Base-by-base conservation (phyloP, 2,113 vertebrate genomes). In the Mystacornis crossleyi region DNA sequence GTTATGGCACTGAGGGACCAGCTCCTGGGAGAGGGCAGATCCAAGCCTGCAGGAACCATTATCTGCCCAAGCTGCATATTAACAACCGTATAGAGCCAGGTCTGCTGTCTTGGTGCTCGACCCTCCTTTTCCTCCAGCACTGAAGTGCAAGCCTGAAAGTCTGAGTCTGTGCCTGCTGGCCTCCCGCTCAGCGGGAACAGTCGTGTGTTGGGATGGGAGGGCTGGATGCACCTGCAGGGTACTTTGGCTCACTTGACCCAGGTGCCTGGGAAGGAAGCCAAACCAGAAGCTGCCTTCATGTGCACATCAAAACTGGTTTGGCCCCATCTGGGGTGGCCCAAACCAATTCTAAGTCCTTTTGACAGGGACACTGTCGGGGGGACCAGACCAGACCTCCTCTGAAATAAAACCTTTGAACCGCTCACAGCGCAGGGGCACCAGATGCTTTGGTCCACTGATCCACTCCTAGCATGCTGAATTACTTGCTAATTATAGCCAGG, bases 131-230 rank as follows among this genome's bases (percentile, higher is more conserved):
- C 21, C 26, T 34, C 24, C 48, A 40, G 78, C 1, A 1, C 10
- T 29, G 57, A 71, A 31, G 1, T 25, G 36, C 28, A 14, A 62
- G 23, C 9, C 36, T 3, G 4, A n/a, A 53, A 69, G 40, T 11
- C 15, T 42, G 43, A n/a, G 57, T 21, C 29, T 45, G 48, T 14
- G 1, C 15, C 43, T 55, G 25, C 51, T 71, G 0, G 0, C 31
- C 16, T 65, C n/a, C 50, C 0, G 0, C 69, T 60, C 9, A 2
- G 29, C 34, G 2, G 0, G 40, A 60, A 18, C 48, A 38, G 29
- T 5, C 11, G 10, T 12, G 14, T 64, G 15, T 3, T 2, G 10
- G 66, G 62, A 50, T 62, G 43, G 2, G 4, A 66, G 36, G 1
- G 1, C 50, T 70, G 74, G 55, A 67, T 67, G 42, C 4, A 9